These are phyloP conservation scores for Erethizon dorsatum DNA, from an alignment of 2,797 vertebrate species.

Conservation along the genomic window DNA sequence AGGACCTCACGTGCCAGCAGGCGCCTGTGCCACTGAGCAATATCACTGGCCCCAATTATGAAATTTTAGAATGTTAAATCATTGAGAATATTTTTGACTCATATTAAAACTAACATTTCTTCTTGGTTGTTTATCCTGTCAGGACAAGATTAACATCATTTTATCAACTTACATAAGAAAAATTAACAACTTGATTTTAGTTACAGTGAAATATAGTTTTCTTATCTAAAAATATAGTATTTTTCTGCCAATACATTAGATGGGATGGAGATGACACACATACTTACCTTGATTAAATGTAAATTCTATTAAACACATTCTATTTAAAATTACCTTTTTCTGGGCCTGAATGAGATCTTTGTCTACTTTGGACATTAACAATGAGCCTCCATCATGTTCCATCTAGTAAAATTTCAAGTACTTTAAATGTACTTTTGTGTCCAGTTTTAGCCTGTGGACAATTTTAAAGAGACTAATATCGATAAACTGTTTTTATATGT, in stretches of 20 bases:
- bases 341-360: neutral
- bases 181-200: neutral
- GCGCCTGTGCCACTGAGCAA: too few relatives aligned
- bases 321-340: neutral
- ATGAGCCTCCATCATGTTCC: constrained; percentile 19
- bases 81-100: neutral
- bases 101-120: neutral
- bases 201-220: neutral
- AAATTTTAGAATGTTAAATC: neutral
- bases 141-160: neutral
- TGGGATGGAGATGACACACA: neutral
- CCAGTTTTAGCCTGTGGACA: neutral
- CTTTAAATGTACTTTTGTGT: constrained; percentile 53
- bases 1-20: too few relatives aligned
- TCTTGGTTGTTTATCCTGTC: neutral
- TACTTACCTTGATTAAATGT: neutral
- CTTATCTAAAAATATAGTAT: neutral
- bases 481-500: neutral
- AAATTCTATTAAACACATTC: neutral
- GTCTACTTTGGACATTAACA: neutral
- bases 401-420: constrained; percentile 85
- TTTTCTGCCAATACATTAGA: neutral
- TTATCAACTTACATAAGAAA: neutral
- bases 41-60: too few relatives aligned
- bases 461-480: constrained; percentile 48